These are phyloP conservation scores for Hyperoplus immaculatus DNA, from an alignment of 2,797 vertebrate species.

Conservation along the genomic window DNA sequence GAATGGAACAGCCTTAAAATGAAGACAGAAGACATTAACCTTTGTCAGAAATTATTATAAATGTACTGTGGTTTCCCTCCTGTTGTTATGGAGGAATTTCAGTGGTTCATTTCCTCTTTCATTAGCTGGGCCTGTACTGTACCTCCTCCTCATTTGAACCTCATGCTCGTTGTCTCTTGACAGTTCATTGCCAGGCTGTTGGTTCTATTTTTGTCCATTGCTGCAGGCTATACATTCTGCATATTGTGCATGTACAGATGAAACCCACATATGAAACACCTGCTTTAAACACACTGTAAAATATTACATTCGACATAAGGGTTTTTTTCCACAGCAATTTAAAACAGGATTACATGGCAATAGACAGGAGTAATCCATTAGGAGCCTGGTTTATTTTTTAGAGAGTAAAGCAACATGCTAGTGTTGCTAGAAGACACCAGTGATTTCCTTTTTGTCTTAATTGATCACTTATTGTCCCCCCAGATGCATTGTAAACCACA, in stretches of 20 bases:
- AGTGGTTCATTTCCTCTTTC: constrained; percentile 60
- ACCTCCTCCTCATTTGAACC: constrained; percentile 82
- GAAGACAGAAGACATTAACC: constrained; percentile 81
- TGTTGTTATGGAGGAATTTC: constrained; percentile 75
- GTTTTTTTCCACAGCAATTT: constrained; percentile 28
- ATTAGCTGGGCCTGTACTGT: constrained; percentile 63
- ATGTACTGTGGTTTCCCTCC: constrained; percentile 68
- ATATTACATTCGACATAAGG: constrained; percentile 28
- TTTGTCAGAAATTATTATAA: constrained; percentile 79
- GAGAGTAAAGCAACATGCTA: constrained; percentile 14
- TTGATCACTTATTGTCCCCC: constrained; percentile 42
- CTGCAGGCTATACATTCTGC: constrained; percentile 80
- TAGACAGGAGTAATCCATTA: constrained; percentile 15
- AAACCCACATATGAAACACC: constrained; percentile 77
- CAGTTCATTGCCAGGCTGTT: constrained; percentile 83
- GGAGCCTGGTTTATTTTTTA: constrained; percentile 37
- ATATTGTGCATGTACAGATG: constrained; percentile 78
- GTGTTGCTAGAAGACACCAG: constrained; percentile 19
- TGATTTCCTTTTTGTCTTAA: constrained; percentile 31
- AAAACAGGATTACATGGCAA: neutral
- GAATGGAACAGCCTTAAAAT: constrained; percentile 61
- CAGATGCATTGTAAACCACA: constrained; percentile 29
- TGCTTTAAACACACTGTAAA: constrained; percentile 67
- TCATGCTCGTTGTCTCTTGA: constrained; percentile 79
- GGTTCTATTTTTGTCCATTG: constrained; percentile 81